A percentile compares a stretch with the other conserved stretches of the same genome.
phyloP scores from a whole-genome alignment of 2,113 vertebrate species.

The Bostrychus sinensis region DNA sequence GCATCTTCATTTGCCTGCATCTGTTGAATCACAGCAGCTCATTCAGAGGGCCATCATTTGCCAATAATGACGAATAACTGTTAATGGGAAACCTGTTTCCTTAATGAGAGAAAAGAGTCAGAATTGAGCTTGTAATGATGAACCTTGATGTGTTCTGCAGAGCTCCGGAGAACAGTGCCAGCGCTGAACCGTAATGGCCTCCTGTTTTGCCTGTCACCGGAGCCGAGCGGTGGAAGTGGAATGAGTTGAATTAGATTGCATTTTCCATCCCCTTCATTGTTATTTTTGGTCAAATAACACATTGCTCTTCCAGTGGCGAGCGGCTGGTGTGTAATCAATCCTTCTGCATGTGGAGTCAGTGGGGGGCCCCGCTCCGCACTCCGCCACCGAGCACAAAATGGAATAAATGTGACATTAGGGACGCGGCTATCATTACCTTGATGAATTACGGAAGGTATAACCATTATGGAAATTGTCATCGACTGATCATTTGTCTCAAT shows the following conservation, averaged over 20 bases:
- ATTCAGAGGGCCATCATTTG: constrained; percentile 38
- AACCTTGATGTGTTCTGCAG: constrained; percentile 51
- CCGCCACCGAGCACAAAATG: constrained; percentile 76
- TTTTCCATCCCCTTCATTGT: constrained; percentile 75
- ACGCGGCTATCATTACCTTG: constrained; percentile 87
- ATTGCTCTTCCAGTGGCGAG: constrained; percentile 75
- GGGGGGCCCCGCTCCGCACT: constrained; percentile 68
- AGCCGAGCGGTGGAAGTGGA: constrained; percentile 61
- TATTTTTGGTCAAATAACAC: constrained; percentile 81
- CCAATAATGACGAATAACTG: constrained; percentile 69
- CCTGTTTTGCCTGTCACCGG: constrained; percentile 65
- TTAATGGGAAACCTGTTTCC: constrained; percentile 54
- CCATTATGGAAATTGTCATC: constrained; percentile 90
- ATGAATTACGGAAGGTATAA: constrained; percentile 87
- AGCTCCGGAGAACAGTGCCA: constrained; percentile 53
- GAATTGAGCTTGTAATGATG: constrained; percentile 49
- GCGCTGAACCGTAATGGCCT: constrained; percentile 68
- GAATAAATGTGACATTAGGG: constrained; percentile 87
- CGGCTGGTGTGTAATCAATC: constrained; percentile 82
- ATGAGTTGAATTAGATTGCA: constrained; percentile 76
- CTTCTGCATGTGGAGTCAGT: constrained; percentile 64
- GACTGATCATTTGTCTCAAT: constrained; percentile 89
- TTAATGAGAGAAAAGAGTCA: constrained; percentile 50
- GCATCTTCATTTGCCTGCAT: constrained; percentile 32
- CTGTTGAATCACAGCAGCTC: constrained; percentile 59